Percentiles rank a stretch among this genome's conserved stretches.
Conservation (phyloP, 1,140 invertebrate genomes). For the Amphibalanus amphitrite region DNA sequence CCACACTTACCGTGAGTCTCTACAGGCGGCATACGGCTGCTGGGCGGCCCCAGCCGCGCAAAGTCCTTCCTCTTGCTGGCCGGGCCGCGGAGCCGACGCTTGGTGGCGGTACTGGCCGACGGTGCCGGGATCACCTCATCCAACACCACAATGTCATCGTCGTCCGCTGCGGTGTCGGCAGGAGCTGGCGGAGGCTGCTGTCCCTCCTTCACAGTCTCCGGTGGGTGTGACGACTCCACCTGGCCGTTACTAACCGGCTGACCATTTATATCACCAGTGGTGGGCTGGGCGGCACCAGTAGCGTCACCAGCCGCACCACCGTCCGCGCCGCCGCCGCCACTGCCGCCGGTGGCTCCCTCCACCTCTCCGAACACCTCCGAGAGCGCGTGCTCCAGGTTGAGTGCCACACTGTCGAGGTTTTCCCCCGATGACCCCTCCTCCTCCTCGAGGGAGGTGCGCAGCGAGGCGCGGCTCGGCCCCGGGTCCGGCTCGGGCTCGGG, state of each 20-base stretch:
- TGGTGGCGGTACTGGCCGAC: neutral
- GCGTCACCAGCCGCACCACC: too few species aligned
- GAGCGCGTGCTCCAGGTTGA: neutral
- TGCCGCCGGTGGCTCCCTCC: neutral
- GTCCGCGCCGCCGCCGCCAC: too few species aligned
- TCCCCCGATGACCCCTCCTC: neutral
- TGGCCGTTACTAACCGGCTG: neutral
- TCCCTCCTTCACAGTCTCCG: too few species aligned
- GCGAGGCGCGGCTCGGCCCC: neutral
- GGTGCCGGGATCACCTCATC: neutral
- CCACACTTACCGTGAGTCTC: neutral
- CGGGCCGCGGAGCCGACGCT: neutral
- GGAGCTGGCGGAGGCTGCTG: neutral
- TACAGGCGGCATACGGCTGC: neutral
- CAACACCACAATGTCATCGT: neutral
- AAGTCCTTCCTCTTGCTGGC: neutral
- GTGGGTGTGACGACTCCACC: neutral
- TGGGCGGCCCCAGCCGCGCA: neutral
- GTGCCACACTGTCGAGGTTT: neutral
- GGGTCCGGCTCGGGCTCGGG: neutral
- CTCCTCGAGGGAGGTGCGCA: neutral
- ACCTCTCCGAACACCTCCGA: neutral
- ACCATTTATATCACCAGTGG: too few species aligned
- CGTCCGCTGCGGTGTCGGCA: neutral
- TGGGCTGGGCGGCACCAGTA: too few species aligned